Base-by-base conservation (phyloP, 2,888 invertebrate species). In the Diarsia mendica region DNA sequence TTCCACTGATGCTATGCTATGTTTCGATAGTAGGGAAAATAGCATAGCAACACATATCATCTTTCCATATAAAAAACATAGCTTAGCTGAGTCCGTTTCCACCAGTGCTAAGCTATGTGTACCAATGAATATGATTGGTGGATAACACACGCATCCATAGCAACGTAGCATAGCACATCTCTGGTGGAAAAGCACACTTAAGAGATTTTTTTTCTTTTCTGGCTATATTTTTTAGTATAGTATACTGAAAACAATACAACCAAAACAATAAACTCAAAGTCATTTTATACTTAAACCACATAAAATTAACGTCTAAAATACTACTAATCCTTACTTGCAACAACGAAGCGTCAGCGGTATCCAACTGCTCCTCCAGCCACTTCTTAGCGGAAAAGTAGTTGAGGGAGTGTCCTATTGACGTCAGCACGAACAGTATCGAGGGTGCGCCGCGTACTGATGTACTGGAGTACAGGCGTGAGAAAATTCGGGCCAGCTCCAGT, bases 381-480 rank as follows among this genome's bases (percentile, higher is more conserved):
- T 99, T 99, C 95, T 99, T 99, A 61, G 98, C 98, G 0, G 99
- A 99, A 93, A 99, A 98, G 92, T 98, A 99, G 96, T 99, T 99
- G 13, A 98, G 95, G 58, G 98, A 97, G 92, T 99, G 98, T 6
- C 99, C 99, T 61, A 98, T 98, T 33, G 99, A 99, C 48, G 99
- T 98, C 73, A 99, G 96, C 72, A 99, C 97, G 93, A 99, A 99
- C 71, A 99, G 95, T 20, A 99, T 94, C 85, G 99, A 98, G 65
- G 98, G 98, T 69, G 97, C 97, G 0, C 98, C 98, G 64, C 98
- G 97, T 1, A 98, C 98, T 85, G 97, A 97, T 2, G 97, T 95
- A 77, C 97, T 97, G 0, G 98, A 97, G 94, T 99, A 99, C 71
- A 99, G 96, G 78, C 98, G 97, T 58, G 99, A 98, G 95, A 99